Evolutionary conservation across 2,113 vertebrate genomes (phyloP).

Genomic region (Amblyornis subalaris): DNA sequence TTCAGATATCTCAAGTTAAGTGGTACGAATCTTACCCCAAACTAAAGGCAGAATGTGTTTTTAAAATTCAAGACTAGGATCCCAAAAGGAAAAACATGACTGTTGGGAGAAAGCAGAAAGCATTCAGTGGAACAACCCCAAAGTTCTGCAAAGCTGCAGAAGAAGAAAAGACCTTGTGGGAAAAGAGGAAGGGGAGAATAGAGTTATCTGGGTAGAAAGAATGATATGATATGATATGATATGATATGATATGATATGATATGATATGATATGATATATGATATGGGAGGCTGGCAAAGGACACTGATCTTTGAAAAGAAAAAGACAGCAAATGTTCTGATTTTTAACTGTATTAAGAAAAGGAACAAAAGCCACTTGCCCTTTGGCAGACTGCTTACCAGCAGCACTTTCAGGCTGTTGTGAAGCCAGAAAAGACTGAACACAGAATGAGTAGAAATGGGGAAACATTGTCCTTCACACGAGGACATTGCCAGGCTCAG

Average conservation of each 20-base stretch:
- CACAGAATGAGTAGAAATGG: not conserved
- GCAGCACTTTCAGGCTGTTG: not conserved
- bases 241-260: not conserved
- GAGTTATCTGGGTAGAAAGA: not conserved
- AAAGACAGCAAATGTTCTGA: not conserved
- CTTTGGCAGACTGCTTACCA: not conserved
- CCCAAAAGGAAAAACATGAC: not conserved
- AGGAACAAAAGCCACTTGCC: not conserved
- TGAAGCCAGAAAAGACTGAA: not conserved
- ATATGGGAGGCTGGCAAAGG: not conserved
- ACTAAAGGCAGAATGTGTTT: not conserved
- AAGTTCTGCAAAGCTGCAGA: not conserved
- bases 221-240: not conserved
- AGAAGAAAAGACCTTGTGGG: not conserved
- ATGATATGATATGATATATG: too few species aligned
- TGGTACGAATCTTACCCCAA: not conserved
- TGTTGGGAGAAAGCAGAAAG: not conserved
- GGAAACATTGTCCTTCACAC: not conserved
- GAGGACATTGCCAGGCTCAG: not conserved
- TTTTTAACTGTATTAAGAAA: not conserved
- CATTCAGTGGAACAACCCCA: not conserved
- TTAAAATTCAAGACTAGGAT: not conserved
- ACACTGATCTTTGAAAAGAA: not conserved
- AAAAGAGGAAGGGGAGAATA: not conserved
- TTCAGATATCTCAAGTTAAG: not conserved